Conservation (phyloP, 1,140 invertebrate species). For the Atta colombica region DNA sequence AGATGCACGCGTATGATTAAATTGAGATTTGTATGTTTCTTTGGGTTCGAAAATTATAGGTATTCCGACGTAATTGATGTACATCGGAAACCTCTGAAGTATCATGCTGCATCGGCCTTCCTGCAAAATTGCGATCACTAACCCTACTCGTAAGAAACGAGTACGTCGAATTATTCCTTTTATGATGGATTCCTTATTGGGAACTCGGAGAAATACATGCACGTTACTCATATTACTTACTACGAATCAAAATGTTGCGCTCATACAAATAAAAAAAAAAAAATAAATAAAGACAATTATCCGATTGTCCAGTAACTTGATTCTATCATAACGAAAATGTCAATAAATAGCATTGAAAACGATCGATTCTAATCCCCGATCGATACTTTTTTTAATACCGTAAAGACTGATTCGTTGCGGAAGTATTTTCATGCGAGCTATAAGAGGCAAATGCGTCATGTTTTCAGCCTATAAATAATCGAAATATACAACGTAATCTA, state of each 20-base stretch:
- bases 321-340: not conserved
- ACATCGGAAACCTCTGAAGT: not conserved
- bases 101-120: slow-evolving; percentile 53
- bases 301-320: not conserved
- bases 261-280: not conserved
- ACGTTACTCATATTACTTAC: not conserved
- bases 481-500: not conserved
- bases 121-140: slow-evolving; percentile 69
- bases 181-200: not conserved
- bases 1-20: not conserved
- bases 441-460: not conserved
- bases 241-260: not conserved
- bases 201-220: not conserved
- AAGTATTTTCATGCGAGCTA: not conserved
- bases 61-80: not conserved
- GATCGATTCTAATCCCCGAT: not conserved
- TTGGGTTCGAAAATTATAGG: not conserved
- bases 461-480: slow-evolving; percentile 21
- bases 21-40: not conserved
- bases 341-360: not conserved
- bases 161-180: not conserved
- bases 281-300: not conserved
- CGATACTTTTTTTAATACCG: not conserved
- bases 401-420: not conserved
- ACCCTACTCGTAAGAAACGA: slow-evolving; percentile 1